Conservation (phyloP, 2,888 invertebrate species). For the Muschampia plurimacula region DNA sequence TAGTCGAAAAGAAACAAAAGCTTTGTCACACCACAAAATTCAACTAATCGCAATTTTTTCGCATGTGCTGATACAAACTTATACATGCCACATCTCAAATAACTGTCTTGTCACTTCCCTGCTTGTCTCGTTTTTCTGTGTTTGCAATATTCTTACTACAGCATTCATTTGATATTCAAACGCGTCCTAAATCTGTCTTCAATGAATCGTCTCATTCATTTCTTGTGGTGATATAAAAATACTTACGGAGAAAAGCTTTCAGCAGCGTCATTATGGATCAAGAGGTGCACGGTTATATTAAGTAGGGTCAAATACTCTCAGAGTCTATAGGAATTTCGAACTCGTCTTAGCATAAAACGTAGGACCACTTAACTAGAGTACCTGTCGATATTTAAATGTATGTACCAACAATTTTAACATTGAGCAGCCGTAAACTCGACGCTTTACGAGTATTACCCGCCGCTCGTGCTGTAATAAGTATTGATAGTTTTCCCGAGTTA, state of each 20-base stretch:
- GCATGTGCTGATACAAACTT: too few relatives aligned
- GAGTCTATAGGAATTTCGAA: neutral
- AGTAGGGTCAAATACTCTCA: slow-evolving; percentile 15
- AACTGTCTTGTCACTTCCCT: too few relatives aligned
- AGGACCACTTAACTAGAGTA: slow-evolving; percentile 25
- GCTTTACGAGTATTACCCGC: neutral
- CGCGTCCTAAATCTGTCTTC: neutral
- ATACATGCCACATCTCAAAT: too few relatives aligned
- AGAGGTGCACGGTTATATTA: neutral
- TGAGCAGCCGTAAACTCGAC: neutral
- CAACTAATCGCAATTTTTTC: too few relatives aligned
- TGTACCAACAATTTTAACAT: neutral
- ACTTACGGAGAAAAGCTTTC: neutral
- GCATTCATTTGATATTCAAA: too few relatives aligned
- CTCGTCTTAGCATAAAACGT: slow-evolving; percentile 14
- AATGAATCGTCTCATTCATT: neutral
- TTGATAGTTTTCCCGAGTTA: neutral
- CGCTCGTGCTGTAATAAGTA: neutral
- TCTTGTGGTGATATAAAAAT: neutral
- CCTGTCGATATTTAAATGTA: slow-evolving; percentile 7
- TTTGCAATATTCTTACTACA: too few relatives aligned
- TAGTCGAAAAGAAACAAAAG: too few relatives aligned
- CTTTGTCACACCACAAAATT: too few relatives aligned
- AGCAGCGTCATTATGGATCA: neutral
- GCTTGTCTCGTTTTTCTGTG: too few relatives aligned